phyloP scores from a whole-genome alignment of 2,797 vertebrate genomes.

The Pampus argenteus region DNA sequence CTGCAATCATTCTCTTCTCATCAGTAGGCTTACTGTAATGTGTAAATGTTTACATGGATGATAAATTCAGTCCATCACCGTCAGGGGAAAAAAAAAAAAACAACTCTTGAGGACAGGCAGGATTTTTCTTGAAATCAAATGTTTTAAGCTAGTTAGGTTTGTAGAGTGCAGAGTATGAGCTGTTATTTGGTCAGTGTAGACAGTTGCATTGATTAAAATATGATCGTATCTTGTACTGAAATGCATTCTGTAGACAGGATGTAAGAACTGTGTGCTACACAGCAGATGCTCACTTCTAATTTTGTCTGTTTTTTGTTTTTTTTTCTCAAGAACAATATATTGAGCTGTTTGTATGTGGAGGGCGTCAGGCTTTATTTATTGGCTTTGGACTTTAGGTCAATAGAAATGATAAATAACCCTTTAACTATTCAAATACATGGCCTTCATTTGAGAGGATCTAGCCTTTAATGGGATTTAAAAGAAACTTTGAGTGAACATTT shows the following conservation, averaged over 20 bases:
- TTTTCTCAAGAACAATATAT: not conserved
- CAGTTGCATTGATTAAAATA: conserved; percentile 15
- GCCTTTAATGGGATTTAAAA: not conserved
- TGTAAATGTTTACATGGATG: conserved; percentile 31
- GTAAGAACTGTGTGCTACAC: not conserved
- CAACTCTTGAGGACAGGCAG: conserved; percentile 6
- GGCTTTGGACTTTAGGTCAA: not conserved
- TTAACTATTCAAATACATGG: not conserved
- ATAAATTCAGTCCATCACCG: conserved; percentile 19
- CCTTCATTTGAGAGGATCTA: not conserved
- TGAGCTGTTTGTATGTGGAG: not conserved
- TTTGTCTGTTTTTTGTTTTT: not conserved
- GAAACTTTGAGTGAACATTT: conserved; percentile 28
- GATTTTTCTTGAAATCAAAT: conserved; percentile 18
- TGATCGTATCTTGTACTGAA: not conserved
- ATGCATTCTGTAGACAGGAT: not conserved
- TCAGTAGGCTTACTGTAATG: conserved; percentile 26
- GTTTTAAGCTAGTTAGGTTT: not conserved
- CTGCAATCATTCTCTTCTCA: conserved; percentile 38
- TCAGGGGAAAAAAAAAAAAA: too few species aligned
- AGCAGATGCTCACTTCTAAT: not conserved
- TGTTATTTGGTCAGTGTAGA: not conserved
- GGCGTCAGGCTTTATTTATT: not conserved
- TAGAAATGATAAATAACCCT: not conserved
- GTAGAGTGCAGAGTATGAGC: conserved; percentile 3